phyloP scores from a whole-genome alignment of 2,888 invertebrate species.

The Liodrosophila aerea region DNA sequence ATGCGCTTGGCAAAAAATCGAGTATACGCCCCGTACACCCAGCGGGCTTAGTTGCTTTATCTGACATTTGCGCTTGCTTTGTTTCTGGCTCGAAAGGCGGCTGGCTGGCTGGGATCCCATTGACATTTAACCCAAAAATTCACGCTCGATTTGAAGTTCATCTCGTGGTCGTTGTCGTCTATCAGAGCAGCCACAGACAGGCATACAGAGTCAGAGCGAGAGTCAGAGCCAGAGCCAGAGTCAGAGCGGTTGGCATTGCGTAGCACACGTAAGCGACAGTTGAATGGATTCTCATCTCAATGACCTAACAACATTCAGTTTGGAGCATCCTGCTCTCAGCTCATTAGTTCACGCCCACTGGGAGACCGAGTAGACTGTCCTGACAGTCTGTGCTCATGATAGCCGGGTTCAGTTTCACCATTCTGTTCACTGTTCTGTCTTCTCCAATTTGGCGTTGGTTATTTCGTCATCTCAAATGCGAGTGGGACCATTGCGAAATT shows the following conservation, averaged over 20 bases:
- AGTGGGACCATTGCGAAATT: slow-evolving; percentile 48
- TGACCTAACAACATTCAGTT: slow-evolving; percentile 55
- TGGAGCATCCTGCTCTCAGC: slow-evolving; percentile 18
- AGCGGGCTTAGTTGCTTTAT: slow-evolving; percentile 27
- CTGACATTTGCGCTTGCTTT: slow-evolving; percentile 61
- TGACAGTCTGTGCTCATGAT: slow-evolving; percentile 35
- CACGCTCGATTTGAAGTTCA: slow-evolving; percentile 73
- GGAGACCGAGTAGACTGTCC: slow-evolving; percentile 6
- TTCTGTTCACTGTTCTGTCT: slow-evolving; percentile 24
- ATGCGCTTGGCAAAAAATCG: slow-evolving; percentile 57
- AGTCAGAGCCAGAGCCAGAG: slow-evolving; percentile 6
- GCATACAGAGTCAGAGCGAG: slow-evolving; percentile 7
- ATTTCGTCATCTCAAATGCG: neutral
- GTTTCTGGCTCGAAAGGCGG: slow-evolving; percentile 32
- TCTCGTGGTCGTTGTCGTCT: slow-evolving; percentile 44
- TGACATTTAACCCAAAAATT: slow-evolving; percentile 60
- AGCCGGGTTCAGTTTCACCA: slow-evolving; percentile 26
- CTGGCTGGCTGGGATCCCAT: slow-evolving; percentile 8
- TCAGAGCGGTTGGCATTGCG: slow-evolving; percentile 17
- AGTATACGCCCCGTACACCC: slow-evolving; percentile 53
- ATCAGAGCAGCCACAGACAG: slow-evolving; percentile 45
- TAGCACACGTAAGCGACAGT: slow-evolving; percentile 50
- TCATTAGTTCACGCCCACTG: slow-evolving; percentile 51
- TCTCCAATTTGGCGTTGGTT: slow-evolving; percentile 45
- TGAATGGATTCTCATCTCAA: slow-evolving; percentile 63